Evolutionary conservation across 2,888 invertebrate species (phyloP).

Genomic region (Ormyrus thymus): DNA sequence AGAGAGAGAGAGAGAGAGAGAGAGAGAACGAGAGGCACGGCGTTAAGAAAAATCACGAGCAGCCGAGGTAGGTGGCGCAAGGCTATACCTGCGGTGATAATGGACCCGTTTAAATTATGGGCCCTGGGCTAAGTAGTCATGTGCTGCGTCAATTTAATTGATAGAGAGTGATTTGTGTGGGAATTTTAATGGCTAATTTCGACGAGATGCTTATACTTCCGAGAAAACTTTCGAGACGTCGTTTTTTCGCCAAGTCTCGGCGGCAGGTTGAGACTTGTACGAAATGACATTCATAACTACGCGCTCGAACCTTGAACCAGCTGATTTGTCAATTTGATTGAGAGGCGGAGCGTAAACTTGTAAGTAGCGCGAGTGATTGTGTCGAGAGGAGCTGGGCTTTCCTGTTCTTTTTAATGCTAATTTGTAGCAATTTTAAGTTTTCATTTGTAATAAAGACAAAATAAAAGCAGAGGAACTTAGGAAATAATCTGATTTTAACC

Average conservation of each 20-base stretch:
- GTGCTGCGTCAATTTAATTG: conserved; percentile 42
- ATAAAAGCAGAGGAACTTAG: no score
- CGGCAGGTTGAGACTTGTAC: conserved; percentile 11
- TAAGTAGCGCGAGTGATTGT: no score
- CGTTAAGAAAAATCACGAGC: conserved; percentile 40
- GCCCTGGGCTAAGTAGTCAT: conserved; percentile 6
- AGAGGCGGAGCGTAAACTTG: no score
- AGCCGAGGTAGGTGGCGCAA: not conserved
- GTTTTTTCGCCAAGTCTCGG: not conserved
- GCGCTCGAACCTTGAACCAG: no score
- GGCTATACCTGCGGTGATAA: conserved; percentile 1
- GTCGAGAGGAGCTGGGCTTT: no score
- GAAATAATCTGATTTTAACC: no score
- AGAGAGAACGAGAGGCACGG: not conserved
- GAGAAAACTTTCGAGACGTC: not conserved
- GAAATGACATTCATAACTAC: not conserved
- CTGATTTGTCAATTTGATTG: no score
- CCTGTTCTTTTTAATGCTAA: not conserved
- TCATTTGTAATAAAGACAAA: no score
- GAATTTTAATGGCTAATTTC: conserved; percentile 41
- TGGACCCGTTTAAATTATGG: not conserved
- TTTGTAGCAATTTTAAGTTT: not conserved
- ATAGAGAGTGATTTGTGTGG: not conserved
- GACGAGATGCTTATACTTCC: not conserved
- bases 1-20: not conserved